Evolutionary conservation across 2,113 vertebrate species (phyloP), one percentile per base, ranked within the genome.

Genomic region (Scolopax mira): DNA sequence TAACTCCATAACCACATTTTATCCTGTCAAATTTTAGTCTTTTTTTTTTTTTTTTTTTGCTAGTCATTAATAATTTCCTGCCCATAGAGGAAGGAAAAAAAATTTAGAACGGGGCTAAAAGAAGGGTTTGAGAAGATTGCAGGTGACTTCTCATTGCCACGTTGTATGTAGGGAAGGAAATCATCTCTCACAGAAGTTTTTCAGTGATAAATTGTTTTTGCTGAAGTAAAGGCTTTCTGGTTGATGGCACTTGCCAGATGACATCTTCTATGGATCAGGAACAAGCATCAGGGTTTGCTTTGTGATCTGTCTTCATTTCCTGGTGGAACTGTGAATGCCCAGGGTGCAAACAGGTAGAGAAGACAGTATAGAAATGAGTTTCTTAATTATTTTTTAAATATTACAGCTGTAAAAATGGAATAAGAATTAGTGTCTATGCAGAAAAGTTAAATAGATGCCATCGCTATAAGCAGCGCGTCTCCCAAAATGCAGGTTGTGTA

Each of bases 211-310:
- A 8, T 35, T 83, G 35, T 2, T 60, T 83, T 67, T 83, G n/a
- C 25, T 37, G 4, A 41, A 57, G 17, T 15, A 8, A 10, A 58
- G 39, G 22, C 33, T 65, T 33, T 16, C 2, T 61, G 51, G 35
- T 39, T 51, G 62, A 18, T 69, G 33, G 12, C 52, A 11, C 25
- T 82, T 82, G 48, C 48, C 75, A n/a, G 14, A 22, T 2, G 3
- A 9, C 12, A 17, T 11, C 54, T 60, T 28, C 54, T 57, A 0
- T 2, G 0, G 35, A 7, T 9, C 85, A n/a, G 30, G 44, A 57
- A 67, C 10, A 31, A 31, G 48, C 22, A 64, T 9, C 15, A 71
- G 62, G 10, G 3, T 23, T 49, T 52, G 11, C 30, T 15, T 11
- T 89, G 6, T 27, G 14, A 1, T 70, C 58, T 77, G 55, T 27